Evolutionary conservation across 2,797 vertebrate species (phyloP), one percentile per base, ranked within the genome.

Genomic region (Oreortyx pictus): DNA sequence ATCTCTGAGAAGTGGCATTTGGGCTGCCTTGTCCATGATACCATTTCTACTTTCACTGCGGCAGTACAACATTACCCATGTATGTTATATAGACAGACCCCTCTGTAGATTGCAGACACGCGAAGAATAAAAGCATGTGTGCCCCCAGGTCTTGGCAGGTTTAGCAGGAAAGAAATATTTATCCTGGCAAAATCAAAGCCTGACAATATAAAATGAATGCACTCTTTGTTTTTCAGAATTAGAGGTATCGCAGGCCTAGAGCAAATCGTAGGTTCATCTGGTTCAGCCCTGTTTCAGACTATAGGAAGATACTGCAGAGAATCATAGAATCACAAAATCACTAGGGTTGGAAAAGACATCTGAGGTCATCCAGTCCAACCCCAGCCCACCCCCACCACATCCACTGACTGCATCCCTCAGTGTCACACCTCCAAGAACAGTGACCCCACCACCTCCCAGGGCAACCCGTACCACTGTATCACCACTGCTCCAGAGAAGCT

Each of bases 161-260:
- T 81, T 39, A 81, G 46, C n/a, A 14, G 82, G 70, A 93, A 65
- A 66, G 65, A 72, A 93, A 68, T 94, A 86, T 91, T 92, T 95
- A 87, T 81, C 46, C 88, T 90, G 89, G 89, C 82, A 83, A 81
- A 82, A 83, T 78, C 70, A 56, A 87, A 89, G 82, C 12, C 62
- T 73, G 85, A 87, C 82, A 86, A 91, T 75, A 91, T 54, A 39
- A 82, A 72, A 82, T 92, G 56, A 89, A 87, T 95, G 37, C 56
- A 7, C 1, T 5, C 82, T 90, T 89, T 93, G 73, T 90, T 90
- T 93, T 81, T 60, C 50, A 44, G 74, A 82, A 59, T 65, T 37
- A 16, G 31, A 87, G 84, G 59, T 50, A 6, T 62, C 74, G 25
- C 46, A 59, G 64, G 33, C 65, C 5, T 6, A 35, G 66, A 70